Base-by-base conservation (phyloP, 2,113 vertebrate species). In the Oenanthe melanoleuca region DNA sequence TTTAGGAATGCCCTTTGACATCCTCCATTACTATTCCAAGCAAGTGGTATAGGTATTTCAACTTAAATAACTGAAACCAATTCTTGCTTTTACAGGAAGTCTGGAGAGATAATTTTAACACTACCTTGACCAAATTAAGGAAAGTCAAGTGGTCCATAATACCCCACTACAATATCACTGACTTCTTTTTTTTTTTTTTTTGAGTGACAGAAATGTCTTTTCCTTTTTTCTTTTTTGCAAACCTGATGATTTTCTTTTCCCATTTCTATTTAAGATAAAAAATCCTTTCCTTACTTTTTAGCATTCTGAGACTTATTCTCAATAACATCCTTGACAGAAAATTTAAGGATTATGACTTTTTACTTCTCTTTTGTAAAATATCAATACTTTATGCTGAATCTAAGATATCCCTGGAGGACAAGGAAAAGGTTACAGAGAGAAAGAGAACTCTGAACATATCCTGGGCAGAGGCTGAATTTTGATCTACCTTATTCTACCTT, bases 281-380 rank as follows among this genome's bases (percentile, higher is more conserved):
- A 67, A 6, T 42, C 25, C 12, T 24, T 42, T 64, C 17, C 25
- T 86, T 52, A 59, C 11, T 50, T 86, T 81, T 69, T 56, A 77
- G 31, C 50, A 80, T 78, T 88, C 69, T 74, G 67, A 47, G 72
- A 80, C 49, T 95, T 65, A 74, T 33, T 65, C 53, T 87, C 50
- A 44, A 59, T 33, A 80, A 53, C n/a, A 37, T 42, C 28, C 80
- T 93, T 70, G 57, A 47, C 21, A 8, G 21, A 81, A 94, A 93
- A 88, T 78, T 63, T 82, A 74, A 86, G 31, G 17, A 72, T 74
- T 77, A 31, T 81, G 29, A 34, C n/a, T 96, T 97, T 93, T 72
- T 90, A 71, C 78, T 93, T 89, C 24, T 86, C 52, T 95, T 96
- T 95, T 93, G 69, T 95, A 88, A 95, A 96, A 92, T 86, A 92